Evolutionary conservation across 2,797 vertebrate species (phyloP), one percentile per base, ranked within the genome.

Genomic region (Mus caroli): DNA sequence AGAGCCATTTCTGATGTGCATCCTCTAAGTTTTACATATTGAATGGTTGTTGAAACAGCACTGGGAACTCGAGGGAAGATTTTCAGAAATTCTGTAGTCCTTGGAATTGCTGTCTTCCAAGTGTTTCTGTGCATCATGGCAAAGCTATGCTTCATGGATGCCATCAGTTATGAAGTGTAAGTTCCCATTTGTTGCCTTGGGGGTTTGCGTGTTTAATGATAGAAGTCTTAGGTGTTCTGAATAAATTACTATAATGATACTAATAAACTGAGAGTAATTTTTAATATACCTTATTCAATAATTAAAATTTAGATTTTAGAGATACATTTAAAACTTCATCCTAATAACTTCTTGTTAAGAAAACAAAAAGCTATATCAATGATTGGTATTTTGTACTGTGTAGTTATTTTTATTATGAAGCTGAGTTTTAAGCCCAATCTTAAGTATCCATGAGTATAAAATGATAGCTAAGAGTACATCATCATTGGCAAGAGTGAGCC

Each of bases 281-380:
- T 9, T 92, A 90, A 40, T 90, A 76, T 79, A 50, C 87, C 76
- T 97, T 91, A 87, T 84, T 73, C 24, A 75, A 79, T 89, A 92
- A 97, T 17, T 92, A 84, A 95, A 91, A 90, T n/a, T 9, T 79
- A 90, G 17, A 85, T 91, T 71, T 90, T 92, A 95, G 75, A 89
- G 10, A 62, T 86, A 2, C 6, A 85, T 69, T 91, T 95, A 88
- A 88, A 93, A 89, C 31, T 82, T 92, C 34, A 88, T 60, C 91
- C 24, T 94, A 62, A 12, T 85, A 19, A 92, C 40, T 87, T 95
- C 89, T 95, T 31, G 73, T 86, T 97, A 52, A 88, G 84, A 89
- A 94, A 75, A 37, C 4, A 73, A 95, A 94, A 92, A 50, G 14
- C 0, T 69, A 22, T 54, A 69, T 79, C 64, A 12, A 76, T 94